Base-by-base conservation (phyloP, 1,140 invertebrate genomes). In the Elymnias hypermnestra region DNA sequence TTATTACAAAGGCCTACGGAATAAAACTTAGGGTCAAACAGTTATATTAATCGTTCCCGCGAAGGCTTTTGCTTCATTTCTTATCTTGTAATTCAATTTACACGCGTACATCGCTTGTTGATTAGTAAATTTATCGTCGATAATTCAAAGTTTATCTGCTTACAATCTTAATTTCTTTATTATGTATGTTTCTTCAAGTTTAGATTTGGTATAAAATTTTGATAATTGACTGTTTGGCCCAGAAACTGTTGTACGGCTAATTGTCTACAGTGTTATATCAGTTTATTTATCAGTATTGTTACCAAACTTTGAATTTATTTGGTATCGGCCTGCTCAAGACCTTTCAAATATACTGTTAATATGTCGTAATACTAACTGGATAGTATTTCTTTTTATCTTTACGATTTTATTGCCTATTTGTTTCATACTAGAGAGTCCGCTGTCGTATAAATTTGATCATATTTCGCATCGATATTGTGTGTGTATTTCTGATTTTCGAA, bases 71-170 rank as follows among this genome's bases (percentile, higher is more conserved):
- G 61, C 69, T 65, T 73, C 57, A 57, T 41, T 57, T 66, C 67
- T 81, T 83, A 83, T 83, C 75, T 78, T 69, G 69, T 77, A 81
- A 79, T 81, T 79, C 69, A 77, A 83, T 83, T 79, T 77, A 78
- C 68, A 79, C 58, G 61, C 57, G 60, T 76, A 65, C 61, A 45
- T 37, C 49, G 38, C 61, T 65, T 66, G 72, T 78, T 75, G 65
- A 74, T 72, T 57, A 48, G 56, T 69, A 53, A 67, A 81, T 81
- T 78, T 74, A 74, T 74, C 57, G 56, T 28, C 57, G 56, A 66
- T 73, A 68, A 65, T 62, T 69, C 57, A 60, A 14, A 13, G 38
- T 68, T 62, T 73, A 75, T 77, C 72, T 61, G 43, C 54, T 61
- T 59, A 64, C 52, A 59, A 81, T 73, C 69, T 75, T 75, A 75